Evolutionary conservation across 2,888 invertebrate species (phyloP).

Genomic region (Hanleya hanleyi): DNA sequence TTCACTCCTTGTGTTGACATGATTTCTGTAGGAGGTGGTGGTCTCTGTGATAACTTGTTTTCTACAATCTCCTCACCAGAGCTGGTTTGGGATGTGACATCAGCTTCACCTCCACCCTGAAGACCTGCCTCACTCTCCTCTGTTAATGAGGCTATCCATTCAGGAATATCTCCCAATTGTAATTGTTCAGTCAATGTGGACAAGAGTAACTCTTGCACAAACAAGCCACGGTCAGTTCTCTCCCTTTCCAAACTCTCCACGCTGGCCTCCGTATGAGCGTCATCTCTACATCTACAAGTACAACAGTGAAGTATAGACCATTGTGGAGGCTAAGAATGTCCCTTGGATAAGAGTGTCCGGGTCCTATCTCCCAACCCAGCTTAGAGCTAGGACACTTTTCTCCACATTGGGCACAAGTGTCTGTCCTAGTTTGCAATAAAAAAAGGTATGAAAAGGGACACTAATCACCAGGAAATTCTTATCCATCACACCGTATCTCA

Average conservation of each 20-base stretch:
- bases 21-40: neutral
- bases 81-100: neutral
- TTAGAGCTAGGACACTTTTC: too few relatives aligned
- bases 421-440: too few relatives aligned
- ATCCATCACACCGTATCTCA: too few relatives aligned
- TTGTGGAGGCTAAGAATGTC: too few relatives aligned
- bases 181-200: conserved; percentile 77
- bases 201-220: conserved; percentile 82
- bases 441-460: too few relatives aligned
- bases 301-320: too few relatives aligned
- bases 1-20: conserved; percentile 2
- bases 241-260: neutral
- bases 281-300: conserved; percentile 33
- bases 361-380: too few relatives aligned
- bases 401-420: too few relatives aligned
- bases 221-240: conserved; percentile 79
- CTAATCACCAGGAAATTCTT: too few relatives aligned
- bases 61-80: neutral
- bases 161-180: conserved; percentile 30
- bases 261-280: neutral
- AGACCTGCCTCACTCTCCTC: neutral
- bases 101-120: neutral
- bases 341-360: too few relatives aligned
- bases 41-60: neutral
- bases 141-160: neutral